A percentile compares a stretch with the other conserved stretches of the same genome.
phyloP scores from a whole-genome alignment of 2,797 vertebrate species.

The Ataeniobius toweri region DNA sequence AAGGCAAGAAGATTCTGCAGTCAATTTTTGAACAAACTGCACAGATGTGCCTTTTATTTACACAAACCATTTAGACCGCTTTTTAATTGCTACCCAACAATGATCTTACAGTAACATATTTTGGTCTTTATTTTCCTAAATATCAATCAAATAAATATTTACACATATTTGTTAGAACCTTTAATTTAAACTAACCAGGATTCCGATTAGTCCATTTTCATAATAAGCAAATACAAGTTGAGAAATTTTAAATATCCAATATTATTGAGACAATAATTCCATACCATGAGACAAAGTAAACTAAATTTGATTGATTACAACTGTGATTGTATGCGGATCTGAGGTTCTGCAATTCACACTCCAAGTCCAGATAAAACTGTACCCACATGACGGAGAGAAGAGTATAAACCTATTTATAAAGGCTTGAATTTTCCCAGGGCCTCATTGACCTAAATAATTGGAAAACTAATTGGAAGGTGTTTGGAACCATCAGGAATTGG shows the following conservation, averaged over 20 bases:
- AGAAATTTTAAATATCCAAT: not conserved
- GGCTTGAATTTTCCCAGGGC: conserved; percentile 19
- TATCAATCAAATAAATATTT: not conserved
- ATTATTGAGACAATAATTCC: not conserved
- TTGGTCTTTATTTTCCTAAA: not conserved
- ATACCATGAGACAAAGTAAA: not conserved
- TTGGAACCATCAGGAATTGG: conserved; percentile 12
- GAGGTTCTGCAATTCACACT: not conserved
- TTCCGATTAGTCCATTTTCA: not conserved
- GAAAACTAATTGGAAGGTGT: conserved; percentile 20
- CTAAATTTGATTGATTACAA: not conserved
- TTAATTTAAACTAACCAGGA: not conserved
- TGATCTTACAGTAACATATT: not conserved
- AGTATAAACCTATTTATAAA: conserved; percentile 11
- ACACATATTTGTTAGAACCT: not conserved
- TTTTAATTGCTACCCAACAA: not conserved
- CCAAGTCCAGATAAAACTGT: not conserved
- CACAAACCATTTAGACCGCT: not conserved
- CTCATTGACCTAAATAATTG: conserved; percentile 20
- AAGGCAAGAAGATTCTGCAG: conserved; percentile 6
- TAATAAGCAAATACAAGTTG: not conserved
- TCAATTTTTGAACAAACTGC: not conserved
- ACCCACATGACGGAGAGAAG: not conserved
- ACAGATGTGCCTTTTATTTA: not conserved
- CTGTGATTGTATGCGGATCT: not conserved